Conservation (phyloP, 2,113 vertebrate species). For the Daboia siamensis region DNA sequence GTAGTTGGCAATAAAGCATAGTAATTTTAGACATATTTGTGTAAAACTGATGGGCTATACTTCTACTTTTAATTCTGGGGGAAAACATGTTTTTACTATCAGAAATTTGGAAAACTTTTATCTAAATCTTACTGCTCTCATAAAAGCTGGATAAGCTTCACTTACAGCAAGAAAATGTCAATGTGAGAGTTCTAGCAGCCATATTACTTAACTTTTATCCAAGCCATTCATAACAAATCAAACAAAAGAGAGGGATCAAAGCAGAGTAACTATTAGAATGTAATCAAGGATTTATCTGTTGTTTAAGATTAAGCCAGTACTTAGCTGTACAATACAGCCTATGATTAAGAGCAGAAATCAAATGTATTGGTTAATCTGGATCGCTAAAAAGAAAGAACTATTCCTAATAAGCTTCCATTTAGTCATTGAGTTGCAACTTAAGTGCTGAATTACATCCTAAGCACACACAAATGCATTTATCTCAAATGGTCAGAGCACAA, state of each 20-base stretch:
- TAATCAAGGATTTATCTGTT: not conserved
- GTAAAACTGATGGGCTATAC: not conserved
- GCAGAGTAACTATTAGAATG: constrained; percentile 2
- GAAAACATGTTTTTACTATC: not conserved
- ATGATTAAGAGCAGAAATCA: not conserved
- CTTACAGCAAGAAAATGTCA: not conserved
- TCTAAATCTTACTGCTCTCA: not conserved
- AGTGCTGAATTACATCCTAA: not conserved
- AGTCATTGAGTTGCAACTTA: not conserved
- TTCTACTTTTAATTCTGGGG: not conserved
- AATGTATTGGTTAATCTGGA: not conserved
- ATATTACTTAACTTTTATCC: not conserved
- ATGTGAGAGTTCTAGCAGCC: not conserved
- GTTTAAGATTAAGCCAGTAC: not conserved
- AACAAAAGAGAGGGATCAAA: not conserved
- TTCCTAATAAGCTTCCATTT: constrained; percentile 5
- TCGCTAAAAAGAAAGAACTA: not conserved
- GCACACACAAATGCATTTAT: not conserved
- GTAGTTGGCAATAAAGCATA: not conserved
- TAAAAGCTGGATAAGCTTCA: not conserved
- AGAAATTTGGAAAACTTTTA: not conserved
- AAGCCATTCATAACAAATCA: not conserved
- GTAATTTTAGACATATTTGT: not conserved
- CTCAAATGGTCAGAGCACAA: not conserved
- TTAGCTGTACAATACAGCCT: not conserved